Conservation (phyloP, 2,888 invertebrate genomes). For the Onchidella celtica region DNA sequence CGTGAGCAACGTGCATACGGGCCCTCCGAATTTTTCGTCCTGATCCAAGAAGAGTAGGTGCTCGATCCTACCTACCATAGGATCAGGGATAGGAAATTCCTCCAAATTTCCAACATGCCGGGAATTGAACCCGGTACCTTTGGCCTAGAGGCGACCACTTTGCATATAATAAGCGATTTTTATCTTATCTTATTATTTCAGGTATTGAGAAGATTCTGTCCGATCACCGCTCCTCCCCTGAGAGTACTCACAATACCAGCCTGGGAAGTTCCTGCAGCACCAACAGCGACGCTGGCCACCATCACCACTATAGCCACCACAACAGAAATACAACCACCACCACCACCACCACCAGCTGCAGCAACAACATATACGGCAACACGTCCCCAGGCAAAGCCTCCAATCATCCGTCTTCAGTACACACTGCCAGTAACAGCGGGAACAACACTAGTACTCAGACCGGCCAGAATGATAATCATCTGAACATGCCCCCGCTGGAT, state of each 20-base stretch:
- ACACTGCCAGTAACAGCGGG: not conserved
- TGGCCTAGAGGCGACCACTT: no score
- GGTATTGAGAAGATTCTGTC: conserved; percentile 66
- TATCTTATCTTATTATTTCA: conserved; percentile 42
- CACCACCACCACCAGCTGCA: not conserved
- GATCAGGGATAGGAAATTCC: no score
- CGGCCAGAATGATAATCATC: conserved; percentile 11
- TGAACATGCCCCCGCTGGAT: conserved; percentile 50
- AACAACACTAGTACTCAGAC: not conserved
- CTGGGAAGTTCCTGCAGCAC: conserved; percentile 42
- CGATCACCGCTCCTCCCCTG: conserved; percentile 34
- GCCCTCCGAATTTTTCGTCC: no score
- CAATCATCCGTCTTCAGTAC: not conserved
- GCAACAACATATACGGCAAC: conserved; percentile 23
- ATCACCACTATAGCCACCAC: not conserved
- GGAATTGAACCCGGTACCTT: no score
- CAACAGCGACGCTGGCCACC: conserved; percentile 30
- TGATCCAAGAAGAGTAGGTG: no score
- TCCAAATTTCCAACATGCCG: no score
- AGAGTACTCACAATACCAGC: conserved; percentile 42
- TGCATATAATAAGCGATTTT: no score
- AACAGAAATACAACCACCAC: no score
- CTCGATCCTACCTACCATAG: no score
- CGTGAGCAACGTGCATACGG: no score
- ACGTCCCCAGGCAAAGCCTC: not conserved